Base-by-base conservation (phyloP, 1,140 invertebrate genomes). In the Bombus confusus region DNA sequence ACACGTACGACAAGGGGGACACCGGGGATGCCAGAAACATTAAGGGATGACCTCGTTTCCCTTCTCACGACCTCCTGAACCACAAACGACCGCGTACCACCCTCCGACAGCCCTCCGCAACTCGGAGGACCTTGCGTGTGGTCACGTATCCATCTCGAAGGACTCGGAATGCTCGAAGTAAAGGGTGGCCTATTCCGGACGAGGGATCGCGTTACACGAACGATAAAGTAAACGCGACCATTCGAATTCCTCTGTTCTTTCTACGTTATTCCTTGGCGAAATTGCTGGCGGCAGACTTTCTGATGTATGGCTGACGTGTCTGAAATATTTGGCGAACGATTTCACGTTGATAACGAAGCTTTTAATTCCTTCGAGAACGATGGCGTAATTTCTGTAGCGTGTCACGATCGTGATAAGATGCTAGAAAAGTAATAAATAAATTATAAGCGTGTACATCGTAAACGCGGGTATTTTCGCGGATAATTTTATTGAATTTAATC, bases 21-120 rank as follows among this genome's bases (percentile, higher is more conserved):
- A 13, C 18, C 39, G 47, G 68, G 57, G 62, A 73, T 28, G 73
- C 41, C 68, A 52, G 73, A 47, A 57, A 68, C 84, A 64, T 73
- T 77, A 73, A 87, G 83, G 83, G 75, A 91, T 88, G 90, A 91
- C 90, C 90, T 41, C 71, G 85, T 91, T 91, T 91, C 90, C 90
- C 90, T 91, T 91, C 90, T 84, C 90, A 90, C 84, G 90, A 90
- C 89, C 90, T 84, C 83, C 69, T 86, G 90, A 91, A 86, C 90
- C 89, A 62, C 90, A 85, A 69, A 13, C 52, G 57, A 47, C 39
- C 68, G 66, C n/a, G 22, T 34, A 68, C 80, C 73, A 84, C 83
- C 79, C 85, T 84, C 78, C 79, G 34, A 68, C 80, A 68, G 81
- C 80, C 71, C 81, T 84, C 81, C 79, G 34, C 73, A 89, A 68